phyloP scores from a whole-genome alignment of 2,888 invertebrate species.

The Plagodis dolabraria region DNA sequence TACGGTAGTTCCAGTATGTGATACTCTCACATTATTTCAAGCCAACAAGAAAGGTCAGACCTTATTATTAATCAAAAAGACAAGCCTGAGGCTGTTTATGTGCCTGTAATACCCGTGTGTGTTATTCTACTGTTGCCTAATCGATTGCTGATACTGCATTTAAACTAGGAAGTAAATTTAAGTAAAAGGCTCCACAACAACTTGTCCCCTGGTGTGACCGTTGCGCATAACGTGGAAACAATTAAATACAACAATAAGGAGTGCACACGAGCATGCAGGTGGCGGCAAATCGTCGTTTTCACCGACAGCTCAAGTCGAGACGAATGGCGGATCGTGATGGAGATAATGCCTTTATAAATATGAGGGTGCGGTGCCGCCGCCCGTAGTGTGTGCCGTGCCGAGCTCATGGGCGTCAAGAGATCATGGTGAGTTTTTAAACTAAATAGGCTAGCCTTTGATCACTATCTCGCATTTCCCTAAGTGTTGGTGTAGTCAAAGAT shows the following conservation, averaged over 20 bases:
- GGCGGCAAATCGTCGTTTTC: slow-evolving; percentile 57
- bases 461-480: no score
- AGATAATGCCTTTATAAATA: slow-evolving; percentile 34
- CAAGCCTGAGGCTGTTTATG: no score
- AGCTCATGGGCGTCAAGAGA: slow-evolving; percentile 5
- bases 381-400: slow-evolving; percentile 22
- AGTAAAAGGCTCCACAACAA: background rate
- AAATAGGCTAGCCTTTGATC: no score
- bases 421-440: slow-evolving; percentile 19
- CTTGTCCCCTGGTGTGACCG: slow-evolving; percentile 2
- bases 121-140: no score
- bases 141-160: background rate
- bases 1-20: no score
- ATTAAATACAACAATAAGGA: slow-evolving; percentile 43
- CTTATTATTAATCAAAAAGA: no score
- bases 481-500: no score
- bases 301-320: slow-evolving; percentile 35
- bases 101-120: no score
- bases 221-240: slow-evolving; percentile 55
- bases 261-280: slow-evolving; percentile 40
- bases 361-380: slow-evolving; percentile 9
- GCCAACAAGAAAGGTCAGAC: no score
- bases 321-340: slow-evolving; percentile 22
- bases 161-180: background rate
- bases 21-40: no score